Conservation (phyloP, 2,888 invertebrate genomes). For the Lithophane leautieri region DNA sequence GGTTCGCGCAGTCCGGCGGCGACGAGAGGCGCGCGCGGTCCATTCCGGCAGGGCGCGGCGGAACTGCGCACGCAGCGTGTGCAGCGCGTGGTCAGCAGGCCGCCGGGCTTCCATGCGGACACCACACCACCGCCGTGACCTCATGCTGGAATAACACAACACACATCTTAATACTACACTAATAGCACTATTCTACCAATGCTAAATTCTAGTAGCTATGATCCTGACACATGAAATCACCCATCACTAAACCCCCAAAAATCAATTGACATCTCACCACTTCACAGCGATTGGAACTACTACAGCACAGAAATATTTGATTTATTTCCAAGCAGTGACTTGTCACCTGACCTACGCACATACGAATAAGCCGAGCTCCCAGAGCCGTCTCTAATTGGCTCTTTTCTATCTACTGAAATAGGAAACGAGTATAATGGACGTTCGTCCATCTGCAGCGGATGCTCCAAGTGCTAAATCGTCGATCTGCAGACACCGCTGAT, state of each 20-base stretch:
- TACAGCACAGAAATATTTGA: slow-evolving; percentile 35
- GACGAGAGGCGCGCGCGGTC: slow-evolving; percentile 85
- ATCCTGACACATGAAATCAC: not conserved
- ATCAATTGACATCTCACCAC: slow-evolving; percentile 46
- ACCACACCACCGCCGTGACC: slow-evolving; percentile 87
- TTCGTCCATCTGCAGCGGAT: slow-evolving; percentile 74
- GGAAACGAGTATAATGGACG: slow-evolving; percentile 68
- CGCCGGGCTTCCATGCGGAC: slow-evolving; percentile 89
- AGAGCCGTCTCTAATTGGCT: slow-evolving; percentile 55
- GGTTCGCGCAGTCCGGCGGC: slow-evolving; percentile 82
- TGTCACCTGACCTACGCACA: slow-evolving; percentile 62
- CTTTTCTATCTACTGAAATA: slow-evolving; percentile 65
- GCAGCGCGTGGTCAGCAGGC: slow-evolving; percentile 85
- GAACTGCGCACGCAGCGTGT: slow-evolving; percentile 83
- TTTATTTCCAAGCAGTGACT: slow-evolving; percentile 57
- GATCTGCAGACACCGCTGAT: slow-evolving; percentile 75
- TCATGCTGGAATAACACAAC: slow-evolving; percentile 84
- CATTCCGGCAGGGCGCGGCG: slow-evolving; percentile 86
- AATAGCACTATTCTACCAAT: not conserved
- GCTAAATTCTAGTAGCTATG: not conserved
- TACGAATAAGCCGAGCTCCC: slow-evolving; percentile 55
- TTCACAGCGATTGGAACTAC: slow-evolving; percentile 31
- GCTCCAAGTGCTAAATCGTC: slow-evolving; percentile 79
- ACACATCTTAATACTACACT: slow-evolving; percentile 41
- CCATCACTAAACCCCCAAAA: not conserved